These are phyloP conservation scores for Leuciscus idus DNA, from an alignment of 2,113 vertebrate species.

Conservation along the genomic window DNA sequence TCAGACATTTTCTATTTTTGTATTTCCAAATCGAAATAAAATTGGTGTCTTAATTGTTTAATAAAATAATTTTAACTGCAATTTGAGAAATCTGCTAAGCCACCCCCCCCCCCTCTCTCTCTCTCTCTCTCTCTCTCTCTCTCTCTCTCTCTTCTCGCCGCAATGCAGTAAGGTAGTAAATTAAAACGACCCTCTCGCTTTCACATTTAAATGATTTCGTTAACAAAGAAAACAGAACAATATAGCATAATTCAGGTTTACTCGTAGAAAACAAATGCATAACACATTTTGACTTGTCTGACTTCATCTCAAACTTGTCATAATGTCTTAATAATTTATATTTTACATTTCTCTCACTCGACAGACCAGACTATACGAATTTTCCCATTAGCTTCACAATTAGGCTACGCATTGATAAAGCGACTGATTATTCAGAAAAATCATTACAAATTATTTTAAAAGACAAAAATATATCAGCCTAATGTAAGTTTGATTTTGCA, in stretches of 20 bases:
- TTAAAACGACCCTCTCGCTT: conserved; percentile 30
- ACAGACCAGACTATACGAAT: background rate
- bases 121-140: conserved; percentile 50
- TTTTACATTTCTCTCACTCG: background rate
- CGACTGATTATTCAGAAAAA: background rate
- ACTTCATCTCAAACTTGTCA: background rate
- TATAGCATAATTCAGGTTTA: background rate
- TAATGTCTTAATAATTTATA: background rate
- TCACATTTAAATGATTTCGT: background rate
- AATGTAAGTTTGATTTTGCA: background rate
- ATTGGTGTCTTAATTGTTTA: background rate
- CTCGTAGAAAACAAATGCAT: background rate
- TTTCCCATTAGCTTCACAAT: background rate
- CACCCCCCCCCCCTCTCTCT: background rate
- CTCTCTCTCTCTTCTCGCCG: conserved; percentile 41
- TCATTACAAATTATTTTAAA: background rate
- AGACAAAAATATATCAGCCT: background rate
- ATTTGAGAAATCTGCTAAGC: background rate
- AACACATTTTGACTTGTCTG: background rate
- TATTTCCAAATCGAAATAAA: background rate
- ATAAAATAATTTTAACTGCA: background rate
- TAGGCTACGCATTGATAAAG: background rate
- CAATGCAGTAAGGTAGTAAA: conserved; percentile 60
- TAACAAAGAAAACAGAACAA: conserved; percentile 6
- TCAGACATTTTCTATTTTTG: background rate